Base-by-base conservation (phyloP, 1,140 invertebrate genomes). In the Bombyx mandarina region DNA sequence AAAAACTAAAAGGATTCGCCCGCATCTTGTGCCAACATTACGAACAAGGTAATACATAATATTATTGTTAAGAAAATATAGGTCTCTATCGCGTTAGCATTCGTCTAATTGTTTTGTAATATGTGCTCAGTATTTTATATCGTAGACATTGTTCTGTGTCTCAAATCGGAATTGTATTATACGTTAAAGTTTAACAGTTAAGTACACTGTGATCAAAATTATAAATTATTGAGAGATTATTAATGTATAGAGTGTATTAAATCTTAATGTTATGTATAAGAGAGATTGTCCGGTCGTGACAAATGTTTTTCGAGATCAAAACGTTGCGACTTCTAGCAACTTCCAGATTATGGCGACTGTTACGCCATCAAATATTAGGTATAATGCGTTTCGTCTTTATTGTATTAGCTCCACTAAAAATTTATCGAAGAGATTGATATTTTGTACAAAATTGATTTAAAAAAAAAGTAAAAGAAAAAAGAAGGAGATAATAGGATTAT, bases 201-300 rank as follows among this genome's bases (percentile, higher is more conserved):
- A 87, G 79, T 67, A 79, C 70, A 82, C 84, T 87, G 84, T 87
- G 84, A 87, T 87, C 82, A 78, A 87, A 87, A 87, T 87, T 87
- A 87, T 84, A 84, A 87, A 87, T 82, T 87, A 85, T 85, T 87
- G 79, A 87, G 81, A 87, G 81, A 84, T 87, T 84, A 82, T 86
- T 79, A 83, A 77, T 83, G 83, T 77, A 79, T 69, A 85, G 83
- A 85, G 78, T 84, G 85, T 81, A 87, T 86, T 84, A 18, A 18
- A 49, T 49, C 22, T n/a, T 49, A 49, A 49, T 54, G 53, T 18
- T 12, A 54, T 45, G 44, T 9, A 26, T 35, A 35, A 35, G 45
- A 35, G 45, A 9, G 56, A 55, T 45, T 57, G 47, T 53, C 42
- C 48, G 43, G 43, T 42, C 43, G n/a, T 26, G 26, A 35, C 2